These are phyloP conservation scores for Thalassarche chlororhynchos DNA, from an alignment of 2,113 vertebrate genomes.

Conservation along the genomic window DNA sequence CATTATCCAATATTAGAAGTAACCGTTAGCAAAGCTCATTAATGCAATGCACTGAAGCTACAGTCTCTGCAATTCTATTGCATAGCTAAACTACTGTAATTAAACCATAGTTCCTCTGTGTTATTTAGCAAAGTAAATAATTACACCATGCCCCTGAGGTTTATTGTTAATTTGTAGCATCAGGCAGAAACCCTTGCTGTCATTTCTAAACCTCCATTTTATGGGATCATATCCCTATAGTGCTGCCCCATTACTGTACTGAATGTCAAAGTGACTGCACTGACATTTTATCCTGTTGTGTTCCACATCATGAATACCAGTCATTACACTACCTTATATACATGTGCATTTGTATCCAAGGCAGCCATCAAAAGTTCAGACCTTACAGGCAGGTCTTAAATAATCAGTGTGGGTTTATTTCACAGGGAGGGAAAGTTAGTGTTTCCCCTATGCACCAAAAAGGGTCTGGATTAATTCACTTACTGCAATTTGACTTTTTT, in stretches of 20 bases:
- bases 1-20: constrained; percentile 13
- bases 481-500: neutral
- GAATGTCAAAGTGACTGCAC: neutral
- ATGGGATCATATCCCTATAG: neutral
- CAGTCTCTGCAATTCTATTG: constrained; percentile 34
- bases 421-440: neutral
- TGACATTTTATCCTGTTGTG: neutral
- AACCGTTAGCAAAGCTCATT: constrained; percentile 23
- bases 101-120: constrained; percentile 49
- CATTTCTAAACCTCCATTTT: neutral
- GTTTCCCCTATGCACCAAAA: neutral
- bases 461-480: neutral
- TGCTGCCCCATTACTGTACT: neutral
- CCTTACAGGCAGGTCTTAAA: neutral
- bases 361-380: neutral
- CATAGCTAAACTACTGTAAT: constrained; percentile 50
- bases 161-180: neutral
- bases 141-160: constrained; percentile 21
- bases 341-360: rapidly evolving
- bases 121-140: constrained; percentile 74
- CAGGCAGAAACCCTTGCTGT: neutral
- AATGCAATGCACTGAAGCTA: constrained; percentile 5
- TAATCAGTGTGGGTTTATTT: neutral
- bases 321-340: neutral
- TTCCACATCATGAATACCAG: neutral